Evolutionary conservation across 2,888 invertebrate species (phyloP).

Genomic region (Ectobius pallidus): DNA sequence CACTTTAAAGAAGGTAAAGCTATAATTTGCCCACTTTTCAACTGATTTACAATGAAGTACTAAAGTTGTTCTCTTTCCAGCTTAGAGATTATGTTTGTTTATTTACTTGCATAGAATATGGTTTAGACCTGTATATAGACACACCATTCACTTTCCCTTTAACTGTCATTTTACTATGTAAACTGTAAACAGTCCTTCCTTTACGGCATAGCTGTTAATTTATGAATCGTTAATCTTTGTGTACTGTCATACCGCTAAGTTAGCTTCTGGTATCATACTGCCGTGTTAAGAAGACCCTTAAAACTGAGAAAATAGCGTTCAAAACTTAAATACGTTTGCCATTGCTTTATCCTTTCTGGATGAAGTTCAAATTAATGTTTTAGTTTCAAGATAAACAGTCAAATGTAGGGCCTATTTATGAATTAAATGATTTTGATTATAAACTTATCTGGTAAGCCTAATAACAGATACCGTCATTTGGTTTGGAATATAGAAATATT

Average conservation of each 20-base stretch:
- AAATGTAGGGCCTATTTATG: too few species aligned
- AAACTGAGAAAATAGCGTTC: too few species aligned
- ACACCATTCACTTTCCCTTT: conserved; percentile 28
- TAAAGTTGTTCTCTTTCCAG: too few species aligned
- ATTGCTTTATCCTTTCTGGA: too few species aligned
- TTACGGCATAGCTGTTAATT: conserved; percentile 25
- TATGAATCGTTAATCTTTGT: conserved; percentile 25
- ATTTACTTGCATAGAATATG: conserved; percentile 15
- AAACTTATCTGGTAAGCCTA: too few species aligned
- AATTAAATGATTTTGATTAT: too few species aligned
- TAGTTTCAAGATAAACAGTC: too few species aligned
- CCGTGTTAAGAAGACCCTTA: conserved; percentile 11
- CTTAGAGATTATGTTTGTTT: conserved; percentile 12
- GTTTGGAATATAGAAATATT: too few species aligned
- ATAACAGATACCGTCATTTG: too few species aligned
- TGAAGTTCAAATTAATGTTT: too few species aligned
- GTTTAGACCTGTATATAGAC: conserved; percentile 25
- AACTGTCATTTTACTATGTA: conserved; percentile 16
- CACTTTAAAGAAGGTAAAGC: background rate
- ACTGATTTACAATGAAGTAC: background rate
- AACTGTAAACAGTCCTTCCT: conserved; percentile 24
- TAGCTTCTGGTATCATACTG: background rate
- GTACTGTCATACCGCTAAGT: background rate
- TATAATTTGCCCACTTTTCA: conserved; percentile 9
- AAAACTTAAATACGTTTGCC: too few species aligned